phyloP scores from a whole-genome alignment of 2,888 invertebrate species.

The Azorinus chamasolen region DNA sequence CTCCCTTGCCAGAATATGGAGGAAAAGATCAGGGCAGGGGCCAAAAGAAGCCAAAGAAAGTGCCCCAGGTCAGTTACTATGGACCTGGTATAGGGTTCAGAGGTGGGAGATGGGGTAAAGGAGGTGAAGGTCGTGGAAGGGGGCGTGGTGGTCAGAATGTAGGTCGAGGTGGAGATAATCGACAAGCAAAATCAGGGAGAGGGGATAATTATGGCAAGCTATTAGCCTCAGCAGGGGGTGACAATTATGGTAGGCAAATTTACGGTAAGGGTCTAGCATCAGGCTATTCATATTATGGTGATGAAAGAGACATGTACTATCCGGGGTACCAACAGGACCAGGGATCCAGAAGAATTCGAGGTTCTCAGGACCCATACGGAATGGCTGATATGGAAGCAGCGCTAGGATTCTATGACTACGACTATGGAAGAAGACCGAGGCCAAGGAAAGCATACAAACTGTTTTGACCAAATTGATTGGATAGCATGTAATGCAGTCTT shows the following conservation, averaged over 20 bases:
- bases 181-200: neutral
- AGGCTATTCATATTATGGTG: constrained; percentile 53
- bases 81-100: constrained; percentile 35
- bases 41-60: constrained; percentile 31
- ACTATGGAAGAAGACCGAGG: constrained; percentile 10
- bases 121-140: constrained; percentile 4
- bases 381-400: constrained; percentile 56
- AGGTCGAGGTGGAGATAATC: neutral
- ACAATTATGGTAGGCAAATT: constrained; percentile 4
- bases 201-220: constrained; percentile 22
- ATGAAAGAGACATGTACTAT: constrained; percentile 55
- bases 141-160: constrained; percentile 13
- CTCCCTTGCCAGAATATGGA: constrained; percentile 19
- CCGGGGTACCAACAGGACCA: constrained; percentile 7
- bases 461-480: neutral
- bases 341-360: constrained; percentile 17
- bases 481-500: too few relatives aligned
- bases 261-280: constrained; percentile 44
- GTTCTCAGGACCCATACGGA: constrained; percentile 24
- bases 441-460: constrained; percentile 12
- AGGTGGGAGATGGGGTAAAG: constrained; percentile 11
- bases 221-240: constrained; percentile 15
- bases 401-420: constrained; percentile 41
- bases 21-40: constrained; percentile 16
- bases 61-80: constrained; percentile 32